Evolutionary conservation across 2,113 vertebrate species (phyloP).

Genomic region (Nyctereutes procyonoides): DNA sequence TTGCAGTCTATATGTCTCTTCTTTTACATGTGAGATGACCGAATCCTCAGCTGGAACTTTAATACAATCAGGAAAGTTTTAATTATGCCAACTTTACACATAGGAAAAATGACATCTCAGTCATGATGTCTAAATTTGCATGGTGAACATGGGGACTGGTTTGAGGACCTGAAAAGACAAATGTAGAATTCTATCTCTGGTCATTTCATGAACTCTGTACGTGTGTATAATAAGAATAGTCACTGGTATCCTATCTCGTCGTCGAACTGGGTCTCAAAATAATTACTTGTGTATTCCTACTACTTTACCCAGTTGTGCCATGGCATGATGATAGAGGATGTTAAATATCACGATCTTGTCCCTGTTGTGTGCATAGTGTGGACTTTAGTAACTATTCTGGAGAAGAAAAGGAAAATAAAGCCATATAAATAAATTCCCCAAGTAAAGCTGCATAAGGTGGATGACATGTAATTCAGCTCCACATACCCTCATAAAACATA

Average conservation of each 20-base stretch:
- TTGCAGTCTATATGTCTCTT: neutral
- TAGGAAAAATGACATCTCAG: neutral
- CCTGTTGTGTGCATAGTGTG: neutral
- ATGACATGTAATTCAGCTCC: neutral
- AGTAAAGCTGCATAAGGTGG: neutral
- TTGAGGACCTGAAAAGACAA: neutral
- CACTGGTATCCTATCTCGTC: neutral
- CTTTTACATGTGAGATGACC: neutral
- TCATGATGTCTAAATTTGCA: neutral
- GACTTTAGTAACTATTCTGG: neutral
- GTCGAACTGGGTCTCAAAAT: neutral
- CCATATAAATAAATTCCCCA: neutral
- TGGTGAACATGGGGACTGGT: neutral
- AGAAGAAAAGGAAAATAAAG: neutral
- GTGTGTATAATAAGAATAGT: neutral
- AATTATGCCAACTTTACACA: neutral
- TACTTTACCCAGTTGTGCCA: neutral
- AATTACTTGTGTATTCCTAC: neutral
- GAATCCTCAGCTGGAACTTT: neutral
- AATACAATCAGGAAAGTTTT: slow-evolving; percentile 4
- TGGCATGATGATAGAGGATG: neutral
- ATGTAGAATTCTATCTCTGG: neutral
- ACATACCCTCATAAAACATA: neutral
- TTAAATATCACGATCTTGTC: neutral
- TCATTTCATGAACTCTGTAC: neutral